Evolutionary conservation across 2,113 vertebrate species (phyloP).

Genomic region (Mungos mungo): DNA sequence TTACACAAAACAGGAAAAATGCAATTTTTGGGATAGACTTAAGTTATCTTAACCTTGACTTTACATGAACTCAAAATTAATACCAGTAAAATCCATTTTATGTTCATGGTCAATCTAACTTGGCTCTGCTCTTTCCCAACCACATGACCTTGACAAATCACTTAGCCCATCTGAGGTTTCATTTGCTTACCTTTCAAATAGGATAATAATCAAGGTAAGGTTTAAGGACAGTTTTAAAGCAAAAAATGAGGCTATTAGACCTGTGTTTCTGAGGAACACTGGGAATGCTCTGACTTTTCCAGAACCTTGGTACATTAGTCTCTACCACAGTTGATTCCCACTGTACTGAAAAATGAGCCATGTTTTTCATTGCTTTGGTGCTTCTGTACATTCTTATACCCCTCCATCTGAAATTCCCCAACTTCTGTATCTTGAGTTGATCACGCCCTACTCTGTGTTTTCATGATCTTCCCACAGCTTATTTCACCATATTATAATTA

Average conservation of each 20-base stretch:
- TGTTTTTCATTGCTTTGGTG: background rate
- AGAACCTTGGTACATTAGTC: background rate
- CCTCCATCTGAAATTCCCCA: background rate
- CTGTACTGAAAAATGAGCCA: background rate
- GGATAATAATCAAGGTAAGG: background rate
- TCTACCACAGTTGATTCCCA: background rate
- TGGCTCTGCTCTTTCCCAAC: background rate
- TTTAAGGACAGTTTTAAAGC: background rate
- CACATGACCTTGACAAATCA: background rate
- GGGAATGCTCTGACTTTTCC: background rate
- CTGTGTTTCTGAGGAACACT: background rate
- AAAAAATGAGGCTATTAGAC: background rate
- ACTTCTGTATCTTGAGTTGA: background rate
- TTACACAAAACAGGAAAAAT: conserved; percentile 1
- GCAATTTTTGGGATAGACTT: background rate
- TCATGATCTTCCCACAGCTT: background rate
- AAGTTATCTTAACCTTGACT: background rate
- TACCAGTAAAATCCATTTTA: conserved; percentile 16
- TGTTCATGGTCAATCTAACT: background rate
- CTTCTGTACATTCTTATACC: background rate
- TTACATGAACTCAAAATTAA: background rate
- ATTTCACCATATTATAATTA: background rate
- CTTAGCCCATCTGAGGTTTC: background rate
- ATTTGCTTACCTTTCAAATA: background rate
- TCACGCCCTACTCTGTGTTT: background rate